Percentiles rank a stretch among this genome's conserved stretches.
Evolutionary conservation across 2,797 vertebrate species (phyloP).

Genomic region (Peromyscus aztecus): DNA sequence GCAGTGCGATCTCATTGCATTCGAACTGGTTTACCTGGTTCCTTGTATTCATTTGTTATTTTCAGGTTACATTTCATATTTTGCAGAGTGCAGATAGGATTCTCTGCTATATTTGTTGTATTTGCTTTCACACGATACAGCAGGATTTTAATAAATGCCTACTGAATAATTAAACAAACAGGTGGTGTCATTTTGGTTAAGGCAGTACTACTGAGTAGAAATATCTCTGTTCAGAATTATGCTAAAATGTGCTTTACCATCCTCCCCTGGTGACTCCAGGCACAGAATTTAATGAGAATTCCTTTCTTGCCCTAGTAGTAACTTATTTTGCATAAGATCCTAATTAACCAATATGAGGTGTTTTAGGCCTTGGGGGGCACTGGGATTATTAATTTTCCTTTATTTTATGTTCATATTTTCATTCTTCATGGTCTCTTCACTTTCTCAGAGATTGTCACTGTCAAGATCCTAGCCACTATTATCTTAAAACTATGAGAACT

Average conservation of each 20-base stretch:
- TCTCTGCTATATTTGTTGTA: background rate
- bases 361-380: background rate
- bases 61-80: background rate
- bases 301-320: background rate
- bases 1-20: background rate
- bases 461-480: background rate
- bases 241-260: background rate
- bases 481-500: background rate
- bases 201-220: background rate
- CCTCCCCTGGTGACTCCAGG: slow-evolving; percentile 23
- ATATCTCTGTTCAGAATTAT: slow-evolving; percentile 19
- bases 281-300: slow-evolving; percentile 53
- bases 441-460: background rate
- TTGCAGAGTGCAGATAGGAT: background rate
- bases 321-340: slow-evolving; percentile 55
- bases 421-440: background rate
- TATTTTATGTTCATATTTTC: slow-evolving; percentile 23
- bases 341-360: slow-evolving; percentile 44
- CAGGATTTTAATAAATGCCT: slow-evolving; percentile 28
- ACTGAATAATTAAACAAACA: background rate
- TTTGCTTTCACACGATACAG: background rate
- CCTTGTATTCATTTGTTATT: background rate
- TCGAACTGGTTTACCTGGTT: background rate
- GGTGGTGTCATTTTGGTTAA: background rate
- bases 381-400: background rate